Base-by-base conservation (phyloP, 2,888 invertebrate species). In the Palloptera scutellata region DNA sequence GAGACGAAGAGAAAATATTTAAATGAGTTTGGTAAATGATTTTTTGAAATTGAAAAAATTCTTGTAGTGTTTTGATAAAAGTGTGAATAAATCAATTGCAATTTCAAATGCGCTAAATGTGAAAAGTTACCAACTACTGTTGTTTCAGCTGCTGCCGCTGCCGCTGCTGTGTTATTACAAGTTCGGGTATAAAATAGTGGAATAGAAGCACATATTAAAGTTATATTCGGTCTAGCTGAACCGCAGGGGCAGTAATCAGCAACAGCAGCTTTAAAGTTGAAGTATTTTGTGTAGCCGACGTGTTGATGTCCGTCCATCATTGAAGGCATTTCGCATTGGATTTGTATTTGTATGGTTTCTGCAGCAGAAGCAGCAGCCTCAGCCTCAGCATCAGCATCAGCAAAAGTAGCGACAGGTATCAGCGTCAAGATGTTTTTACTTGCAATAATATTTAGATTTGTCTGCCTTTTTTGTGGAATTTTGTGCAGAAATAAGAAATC, bases 1-100 rank as follows among this genome's bases (percentile, higher is more conserved):
- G 40, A 40, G 54, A 42, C 51, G 55, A 43, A 68, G 40, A 66
- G 64, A 70, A 68, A 68, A 68, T 67, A 62, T 68, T 70, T 59
- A 72, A 72, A 70, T 72, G 72, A 72, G 70, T 43, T 40, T 48
- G 2, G 15, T 6, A 54, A 54, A 48, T 48, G 5, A 15, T 48
- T 48, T 13, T 45, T 13, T 12, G 9, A 48, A 48, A 48, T 13
- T 48, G 11, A 15, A 48, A 11, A 48, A n/a, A 48, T 30, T 30
- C 30, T 30, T 30, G 3, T 4, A 30, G 30, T 30, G 2, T 30
- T 30, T 30, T 30, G 30, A 30, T 2, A 48, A 48, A 48, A 48
- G 51, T 48, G 51, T 4, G 15, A n/a, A 48, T 15, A 48, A 8
- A 48, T 48, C 13, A 48, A 48, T n/a, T n/a, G 13, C n/a, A n/a